phyloP scores from a whole-genome alignment of 2,797 vertebrate genomes.

The Argyrosomus regius region DNA sequence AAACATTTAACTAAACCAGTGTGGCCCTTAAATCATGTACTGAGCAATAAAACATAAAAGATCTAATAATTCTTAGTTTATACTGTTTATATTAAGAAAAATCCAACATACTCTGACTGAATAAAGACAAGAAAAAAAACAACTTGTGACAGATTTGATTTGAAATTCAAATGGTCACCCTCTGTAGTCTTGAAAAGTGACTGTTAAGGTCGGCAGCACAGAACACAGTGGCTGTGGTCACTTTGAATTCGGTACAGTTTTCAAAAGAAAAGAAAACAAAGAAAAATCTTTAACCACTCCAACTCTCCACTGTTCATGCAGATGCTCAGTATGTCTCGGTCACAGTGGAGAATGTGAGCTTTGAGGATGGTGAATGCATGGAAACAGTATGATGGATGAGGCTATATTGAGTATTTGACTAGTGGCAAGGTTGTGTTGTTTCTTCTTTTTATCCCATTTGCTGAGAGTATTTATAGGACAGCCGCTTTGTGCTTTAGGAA shows the following conservation, averaged over 20 bases:
- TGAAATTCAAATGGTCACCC: background rate
- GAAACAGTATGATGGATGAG: slow-evolving; percentile 39
- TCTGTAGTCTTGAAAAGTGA: background rate
- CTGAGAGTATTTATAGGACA: slow-evolving; percentile 42
- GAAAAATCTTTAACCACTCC: slow-evolving; percentile 3
- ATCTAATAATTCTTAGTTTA: background rate
- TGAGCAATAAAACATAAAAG: background rate
- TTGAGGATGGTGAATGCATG: slow-evolving; percentile 16
- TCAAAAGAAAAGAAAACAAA: slow-evolving; percentile 6
- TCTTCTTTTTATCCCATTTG: slow-evolving; percentile 19
- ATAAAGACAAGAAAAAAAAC: no score
- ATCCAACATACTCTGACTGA: no score
- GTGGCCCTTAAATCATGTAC: background rate
- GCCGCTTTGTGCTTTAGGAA: slow-evolving; percentile 26
- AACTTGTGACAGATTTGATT: background rate
- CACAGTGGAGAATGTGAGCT: slow-evolving; percentile 3
- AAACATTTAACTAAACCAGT: background rate
- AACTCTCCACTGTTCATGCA: slow-evolving; percentile 4
- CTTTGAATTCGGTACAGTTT: background rate
- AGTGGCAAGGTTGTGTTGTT: slow-evolving; percentile 43
- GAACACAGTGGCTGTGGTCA: background rate
- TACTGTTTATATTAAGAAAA: no score
- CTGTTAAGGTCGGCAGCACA: background rate
- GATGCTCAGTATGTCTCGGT: background rate
- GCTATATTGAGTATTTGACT: slow-evolving; percentile 27